Evolutionary conservation across 2,888 invertebrate species (phyloP).

Genomic region (Agonum fuliginosum): DNA sequence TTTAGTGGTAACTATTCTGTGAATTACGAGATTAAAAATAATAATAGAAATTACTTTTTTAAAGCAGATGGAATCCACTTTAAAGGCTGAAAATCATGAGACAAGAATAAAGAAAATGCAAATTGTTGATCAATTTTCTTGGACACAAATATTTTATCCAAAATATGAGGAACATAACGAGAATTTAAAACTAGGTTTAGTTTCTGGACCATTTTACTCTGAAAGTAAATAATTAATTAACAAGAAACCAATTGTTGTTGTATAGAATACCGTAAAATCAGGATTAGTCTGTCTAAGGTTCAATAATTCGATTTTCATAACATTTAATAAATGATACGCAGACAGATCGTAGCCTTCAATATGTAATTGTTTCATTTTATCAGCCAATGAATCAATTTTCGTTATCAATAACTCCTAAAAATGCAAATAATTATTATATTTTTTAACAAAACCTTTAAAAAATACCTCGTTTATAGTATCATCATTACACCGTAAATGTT

Average conservation of each 20-base stretch:
- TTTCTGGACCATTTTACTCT: constrained; percentile 15
- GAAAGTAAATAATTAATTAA: constrained; percentile 48
- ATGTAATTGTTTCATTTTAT: constrained; percentile 64
- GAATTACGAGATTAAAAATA: no score
- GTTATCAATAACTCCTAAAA: constrained; percentile 8
- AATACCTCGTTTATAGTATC: background rate
- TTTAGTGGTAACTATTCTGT: no score
- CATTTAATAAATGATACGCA: constrained; percentile 65
- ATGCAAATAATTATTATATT: background rate
- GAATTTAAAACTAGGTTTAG: constrained; percentile 56
- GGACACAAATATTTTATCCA: constrained; percentile 69
- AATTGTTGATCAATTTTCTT: constrained; percentile 69
- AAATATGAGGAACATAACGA: constrained; percentile 66
- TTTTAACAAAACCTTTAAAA: background rate
- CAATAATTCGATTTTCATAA: constrained; percentile 63
- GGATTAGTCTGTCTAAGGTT: constrained; percentile 43
- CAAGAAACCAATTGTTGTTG: constrained; percentile 57
- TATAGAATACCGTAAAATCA: constrained; percentile 18
- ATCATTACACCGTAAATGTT: background rate
- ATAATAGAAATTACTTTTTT: constrained; percentile 56
- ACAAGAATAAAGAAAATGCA: constrained; percentile 69
- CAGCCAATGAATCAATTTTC: constrained; percentile 1
- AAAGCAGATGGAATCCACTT: constrained; percentile 65
- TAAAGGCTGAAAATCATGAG: constrained; percentile 65
- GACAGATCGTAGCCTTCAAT: constrained; percentile 66